Evolutionary conservation across 2,888 invertebrate species (phyloP).

Genomic region (Blastobasis adustella): DNA sequence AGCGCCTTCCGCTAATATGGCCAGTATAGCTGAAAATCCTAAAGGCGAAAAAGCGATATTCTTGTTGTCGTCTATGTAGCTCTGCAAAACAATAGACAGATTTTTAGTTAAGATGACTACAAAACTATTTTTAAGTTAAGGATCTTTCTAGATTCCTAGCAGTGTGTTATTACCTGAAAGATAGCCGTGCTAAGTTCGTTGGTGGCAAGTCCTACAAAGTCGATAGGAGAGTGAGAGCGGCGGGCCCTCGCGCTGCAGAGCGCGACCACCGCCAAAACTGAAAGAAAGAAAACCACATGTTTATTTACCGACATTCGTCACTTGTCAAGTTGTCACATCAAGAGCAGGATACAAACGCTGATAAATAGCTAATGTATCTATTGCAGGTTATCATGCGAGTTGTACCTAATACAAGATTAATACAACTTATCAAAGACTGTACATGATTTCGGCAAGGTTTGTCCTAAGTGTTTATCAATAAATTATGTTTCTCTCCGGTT

Average conservation of each 20-base stretch:
- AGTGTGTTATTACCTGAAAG: constrained; percentile 50
- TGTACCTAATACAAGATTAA: too few species aligned
- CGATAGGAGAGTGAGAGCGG: constrained; percentile 43
- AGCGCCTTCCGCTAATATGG: constrained; percentile 78
- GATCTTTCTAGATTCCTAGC: too few species aligned
- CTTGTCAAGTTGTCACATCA: too few species aligned
- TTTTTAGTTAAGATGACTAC: neutral
- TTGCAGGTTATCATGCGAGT: too few species aligned
- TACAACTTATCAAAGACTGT: too few species aligned
- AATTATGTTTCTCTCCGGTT: too few species aligned
- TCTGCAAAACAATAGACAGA: constrained; percentile 38
- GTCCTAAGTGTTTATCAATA: too few species aligned
- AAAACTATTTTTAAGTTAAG: too few species aligned
- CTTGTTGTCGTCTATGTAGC: constrained; percentile 65
- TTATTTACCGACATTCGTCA: too few species aligned
- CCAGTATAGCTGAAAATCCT: constrained; percentile 77
- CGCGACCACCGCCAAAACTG: constrained; percentile 46
- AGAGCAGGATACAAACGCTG: too few species aligned
- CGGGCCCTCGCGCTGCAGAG: constrained; percentile 52
- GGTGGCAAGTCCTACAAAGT: constrained; percentile 68
- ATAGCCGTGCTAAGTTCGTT: constrained; percentile 68
- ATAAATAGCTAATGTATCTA: too few species aligned
- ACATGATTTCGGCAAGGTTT: too few species aligned
- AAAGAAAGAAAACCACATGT: constrained; percentile 12
- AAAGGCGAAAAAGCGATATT: constrained; percentile 80